phyloP scores from a whole-genome alignment of 1,140 invertebrate species.

The Alviniconcha marisindica region DNA sequence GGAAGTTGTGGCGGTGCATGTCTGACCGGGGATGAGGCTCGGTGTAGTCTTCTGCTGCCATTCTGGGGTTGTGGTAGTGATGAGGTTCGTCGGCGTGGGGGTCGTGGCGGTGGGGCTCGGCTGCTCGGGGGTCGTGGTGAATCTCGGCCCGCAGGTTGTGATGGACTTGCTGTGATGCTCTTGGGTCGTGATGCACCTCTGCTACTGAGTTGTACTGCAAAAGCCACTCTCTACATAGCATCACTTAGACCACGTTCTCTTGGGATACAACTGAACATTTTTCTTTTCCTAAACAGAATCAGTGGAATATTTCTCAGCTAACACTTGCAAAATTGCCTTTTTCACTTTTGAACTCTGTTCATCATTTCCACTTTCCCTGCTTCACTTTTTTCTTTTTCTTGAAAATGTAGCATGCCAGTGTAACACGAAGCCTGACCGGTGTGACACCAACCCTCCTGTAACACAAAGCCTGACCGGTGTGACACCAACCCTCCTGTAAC shows the following conservation, averaged over 20 bases:
- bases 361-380: too few relatives aligned
- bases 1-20: not conserved
- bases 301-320: too few relatives aligned
- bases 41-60: not conserved
- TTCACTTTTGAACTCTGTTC: too few relatives aligned
- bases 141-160: conserved; percentile 23
- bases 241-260: not conserved
- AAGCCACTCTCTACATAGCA: conserved; percentile 16
- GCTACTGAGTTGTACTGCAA: not conserved
- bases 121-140: conserved; percentile 4
- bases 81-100: conserved; percentile 5
- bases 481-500: too few relatives aligned
- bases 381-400: too few relatives aligned
- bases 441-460: too few relatives aligned
- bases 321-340: too few relatives aligned
- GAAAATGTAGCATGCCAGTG: too few relatives aligned
- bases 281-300: too few relatives aligned
- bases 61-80: conserved; percentile 10
- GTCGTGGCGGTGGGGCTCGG: conserved; percentile 13
- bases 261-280: too few relatives aligned
- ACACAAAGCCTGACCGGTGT: too few relatives aligned
- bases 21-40: not conserved
- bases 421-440: too few relatives aligned
- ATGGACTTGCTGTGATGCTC: not conserved
- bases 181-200: conserved; percentile 1